Percentiles rank a stretch among this genome's conserved stretches.
Evolutionary conservation across 2,113 vertebrate species (phyloP).

Genomic region (Bos indicus): DNA sequence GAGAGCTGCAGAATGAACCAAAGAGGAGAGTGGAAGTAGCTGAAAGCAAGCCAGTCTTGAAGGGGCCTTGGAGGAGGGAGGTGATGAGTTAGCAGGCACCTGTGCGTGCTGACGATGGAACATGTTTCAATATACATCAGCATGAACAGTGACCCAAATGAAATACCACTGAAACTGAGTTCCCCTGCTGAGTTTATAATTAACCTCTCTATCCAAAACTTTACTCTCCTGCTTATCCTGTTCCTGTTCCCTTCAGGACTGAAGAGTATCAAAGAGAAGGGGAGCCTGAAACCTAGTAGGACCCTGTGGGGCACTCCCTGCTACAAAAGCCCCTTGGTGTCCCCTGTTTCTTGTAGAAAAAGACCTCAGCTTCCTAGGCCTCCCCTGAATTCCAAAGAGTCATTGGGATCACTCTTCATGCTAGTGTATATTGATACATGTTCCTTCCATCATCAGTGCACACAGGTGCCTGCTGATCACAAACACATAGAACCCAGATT

Average conservation of each 20-base stretch:
- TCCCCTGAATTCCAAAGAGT: background rate
- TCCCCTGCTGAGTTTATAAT: background rate
- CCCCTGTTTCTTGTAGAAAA: background rate
- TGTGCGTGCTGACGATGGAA: background rate
- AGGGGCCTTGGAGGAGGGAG: background rate
- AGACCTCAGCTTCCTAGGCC: background rate
- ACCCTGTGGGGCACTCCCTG: rapidly evolving
- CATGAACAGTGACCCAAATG: background rate
- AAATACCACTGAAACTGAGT: background rate
- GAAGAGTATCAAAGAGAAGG: background rate
- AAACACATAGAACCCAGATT: background rate
- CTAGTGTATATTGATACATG: background rate
- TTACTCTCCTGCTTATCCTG: background rate
- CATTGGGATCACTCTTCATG: background rate
- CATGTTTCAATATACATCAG: background rate
- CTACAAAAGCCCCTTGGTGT: background rate
- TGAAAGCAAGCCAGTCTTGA: background rate
- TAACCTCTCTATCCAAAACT: background rate
- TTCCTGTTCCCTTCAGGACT: background rate
- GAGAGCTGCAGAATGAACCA: background rate
- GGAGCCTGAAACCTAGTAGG: background rate
- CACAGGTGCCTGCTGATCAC: background rate
- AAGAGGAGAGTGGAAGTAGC: background rate
- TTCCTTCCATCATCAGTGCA: background rate
- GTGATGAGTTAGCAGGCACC: background rate